These are phyloP conservation scores for Camponotus vicinus DNA, from an alignment of 1,140 invertebrate species.

Conservation along the genomic window DNA sequence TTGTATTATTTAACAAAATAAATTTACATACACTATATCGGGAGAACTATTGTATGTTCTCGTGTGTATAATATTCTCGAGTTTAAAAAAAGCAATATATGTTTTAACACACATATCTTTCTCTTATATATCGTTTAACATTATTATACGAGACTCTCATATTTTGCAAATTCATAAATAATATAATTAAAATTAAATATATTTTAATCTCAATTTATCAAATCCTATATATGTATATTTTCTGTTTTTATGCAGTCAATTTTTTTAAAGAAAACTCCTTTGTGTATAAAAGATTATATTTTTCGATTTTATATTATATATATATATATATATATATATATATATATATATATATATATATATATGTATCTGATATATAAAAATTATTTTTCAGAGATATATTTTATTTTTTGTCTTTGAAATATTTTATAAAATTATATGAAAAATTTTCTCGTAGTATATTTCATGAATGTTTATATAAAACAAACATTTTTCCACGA, in stretches of 20 bases:
- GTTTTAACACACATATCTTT: not conserved
- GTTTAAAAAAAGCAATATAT: not conserved
- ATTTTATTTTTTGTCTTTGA: not conserved
- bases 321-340: too few relatives aligned
- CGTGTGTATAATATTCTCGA: not conserved
- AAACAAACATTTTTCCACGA: not conserved
- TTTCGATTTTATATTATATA: not conserved
- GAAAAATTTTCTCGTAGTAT: not conserved
- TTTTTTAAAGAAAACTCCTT: not conserved
- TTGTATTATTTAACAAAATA: conserved; percentile 21
- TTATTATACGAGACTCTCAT: not conserved
- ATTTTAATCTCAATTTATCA: not conserved
- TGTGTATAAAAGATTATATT: not conserved
- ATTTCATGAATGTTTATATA: not conserved
- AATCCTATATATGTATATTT: not conserved
- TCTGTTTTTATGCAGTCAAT: not conserved
- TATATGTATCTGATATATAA: too few relatives aligned
- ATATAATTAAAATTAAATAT: not conserved
- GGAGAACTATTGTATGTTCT: not conserved
- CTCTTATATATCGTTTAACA: not conserved
- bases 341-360: too few relatives aligned
- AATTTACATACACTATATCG: not conserved
- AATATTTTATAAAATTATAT: not conserved
- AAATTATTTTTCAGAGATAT: not conserved
- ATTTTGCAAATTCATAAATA: not conserved